Conservation (phyloP, 2,888 invertebrate genomes). For the Aspidiotus destructor region DNA sequence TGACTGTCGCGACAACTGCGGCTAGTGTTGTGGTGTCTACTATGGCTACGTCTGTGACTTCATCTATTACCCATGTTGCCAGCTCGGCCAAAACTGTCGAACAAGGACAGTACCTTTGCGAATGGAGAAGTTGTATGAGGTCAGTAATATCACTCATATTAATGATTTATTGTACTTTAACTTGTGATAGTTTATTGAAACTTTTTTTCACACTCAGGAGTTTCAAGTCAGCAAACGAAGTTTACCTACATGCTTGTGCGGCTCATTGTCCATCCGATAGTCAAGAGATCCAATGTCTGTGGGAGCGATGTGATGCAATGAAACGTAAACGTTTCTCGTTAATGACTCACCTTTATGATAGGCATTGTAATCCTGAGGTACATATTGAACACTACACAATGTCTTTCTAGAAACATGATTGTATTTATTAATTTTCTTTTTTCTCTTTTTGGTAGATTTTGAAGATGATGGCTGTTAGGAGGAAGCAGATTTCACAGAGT, state of each 20-base stretch:
- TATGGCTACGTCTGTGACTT: conserved; percentile 33
- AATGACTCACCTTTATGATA: conserved; percentile 92
- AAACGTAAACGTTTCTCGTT: conserved; percentile 84
- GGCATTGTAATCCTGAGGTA: conserved; percentile 79
- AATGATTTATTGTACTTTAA: neutral
- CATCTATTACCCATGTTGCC: neutral
- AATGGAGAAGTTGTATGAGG: conserved; percentile 82
- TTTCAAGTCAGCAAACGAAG: conserved; percentile 64
- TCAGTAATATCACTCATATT: conserved; percentile 41
- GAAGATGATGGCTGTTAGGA: conserved; percentile 55
- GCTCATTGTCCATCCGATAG: conserved; percentile 63
- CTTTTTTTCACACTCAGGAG: conserved; percentile 45
- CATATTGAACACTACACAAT: no score
- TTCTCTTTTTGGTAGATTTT: conserved; percentile 46
- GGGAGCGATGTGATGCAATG: conserved; percentile 84
- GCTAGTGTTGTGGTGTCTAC: conserved; percentile 37
- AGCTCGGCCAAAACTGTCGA: conserved; percentile 12
- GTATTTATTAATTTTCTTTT: neutral
- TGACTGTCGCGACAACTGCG: conserved; percentile 36
- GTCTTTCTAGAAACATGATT: neutral
- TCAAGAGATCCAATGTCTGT: conserved; percentile 75
- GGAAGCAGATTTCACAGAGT: conserved; percentile 50
- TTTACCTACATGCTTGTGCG: conserved; percentile 78
- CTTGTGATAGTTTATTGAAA: no score
- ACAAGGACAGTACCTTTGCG: conserved; percentile 54